Evolutionary conservation across 2,113 vertebrate genomes (phyloP).

Genomic region (Callopanchax toddi): DNA sequence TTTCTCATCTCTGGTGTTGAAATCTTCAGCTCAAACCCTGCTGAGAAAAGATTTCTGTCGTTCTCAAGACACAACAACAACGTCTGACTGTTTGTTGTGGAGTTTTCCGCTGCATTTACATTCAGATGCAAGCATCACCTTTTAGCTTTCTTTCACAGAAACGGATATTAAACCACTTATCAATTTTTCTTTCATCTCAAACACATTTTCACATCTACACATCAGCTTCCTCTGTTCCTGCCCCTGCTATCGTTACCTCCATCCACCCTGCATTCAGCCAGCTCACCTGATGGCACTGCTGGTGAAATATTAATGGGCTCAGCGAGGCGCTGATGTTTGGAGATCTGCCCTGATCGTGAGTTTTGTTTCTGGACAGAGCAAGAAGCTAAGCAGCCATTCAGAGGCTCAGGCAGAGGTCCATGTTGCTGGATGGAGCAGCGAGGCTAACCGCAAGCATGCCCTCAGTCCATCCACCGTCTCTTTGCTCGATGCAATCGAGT

Average conservation of each 20-base stretch:
- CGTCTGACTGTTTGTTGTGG: not conserved
- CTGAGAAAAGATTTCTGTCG: conserved; percentile 47
- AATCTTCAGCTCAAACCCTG: conserved; percentile 33
- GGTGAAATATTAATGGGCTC: conserved; percentile 69
- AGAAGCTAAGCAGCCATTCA: conserved; percentile 41
- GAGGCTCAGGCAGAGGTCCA: conserved; percentile 29
- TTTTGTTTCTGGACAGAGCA: conserved; percentile 56
- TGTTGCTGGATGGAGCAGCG: conserved; percentile 5
- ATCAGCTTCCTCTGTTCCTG: conserved; percentile 4
- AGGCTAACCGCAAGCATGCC: conserved; percentile 4
- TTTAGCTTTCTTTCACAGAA: conserved; percentile 40
- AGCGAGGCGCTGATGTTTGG: conserved; percentile 63
- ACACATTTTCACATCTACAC: conserved; percentile 40
- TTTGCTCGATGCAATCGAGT: conserved; percentile 33
- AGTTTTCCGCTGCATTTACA: conserved; percentile 11
- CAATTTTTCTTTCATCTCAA: conserved; percentile 58
- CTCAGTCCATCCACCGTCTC: not conserved
- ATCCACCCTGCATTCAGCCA: conserved; percentile 15
- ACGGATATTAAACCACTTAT: conserved; percentile 71
- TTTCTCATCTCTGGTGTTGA: conserved; percentile 49
- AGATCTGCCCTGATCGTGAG: conserved; percentile 54
- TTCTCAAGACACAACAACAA: conserved; percentile 1
- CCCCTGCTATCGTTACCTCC: conserved; percentile 5
- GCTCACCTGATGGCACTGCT: conserved; percentile 52
- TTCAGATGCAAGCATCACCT: conserved; percentile 47